Percentiles rank a stretch among this genome's conserved stretches.
Conservation (phyloP, 2,888 invertebrate species). For the Papilio demoleus region DNA sequence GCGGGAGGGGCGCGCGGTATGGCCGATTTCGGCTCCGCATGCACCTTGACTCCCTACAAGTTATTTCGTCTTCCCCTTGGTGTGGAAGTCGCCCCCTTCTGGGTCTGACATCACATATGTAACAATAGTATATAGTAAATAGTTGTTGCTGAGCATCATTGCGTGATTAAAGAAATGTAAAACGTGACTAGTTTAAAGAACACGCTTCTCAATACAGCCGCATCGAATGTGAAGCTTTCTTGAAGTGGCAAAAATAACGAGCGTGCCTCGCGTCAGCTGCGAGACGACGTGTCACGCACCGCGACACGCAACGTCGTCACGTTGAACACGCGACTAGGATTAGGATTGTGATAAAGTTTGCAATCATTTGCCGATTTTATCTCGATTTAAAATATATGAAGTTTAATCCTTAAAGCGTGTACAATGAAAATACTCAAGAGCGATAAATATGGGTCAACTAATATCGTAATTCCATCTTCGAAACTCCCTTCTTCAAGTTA, state of each 20-base stretch:
- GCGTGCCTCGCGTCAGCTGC: conserved; percentile 20
- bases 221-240: conserved; percentile 14
- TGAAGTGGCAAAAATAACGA: conserved; percentile 31
- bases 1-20: too few relatives aligned
- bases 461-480: too few relatives aligned
- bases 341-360: neutral
- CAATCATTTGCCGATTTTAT: neutral
- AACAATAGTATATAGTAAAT: too few relatives aligned
- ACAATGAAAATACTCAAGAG: neutral
- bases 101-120: too few relatives aligned
- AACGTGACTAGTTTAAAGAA: conserved; percentile 17
- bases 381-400: neutral
- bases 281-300: neutral
- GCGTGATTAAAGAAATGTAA: conserved; percentile 1
- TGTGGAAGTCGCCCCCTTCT: too few relatives aligned
- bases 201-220: conserved; percentile 7
- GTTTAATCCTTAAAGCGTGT: conserved; percentile 10
- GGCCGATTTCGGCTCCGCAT: too few relatives aligned
- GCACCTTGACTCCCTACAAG: too few relatives aligned
- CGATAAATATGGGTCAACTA: too few relatives aligned
- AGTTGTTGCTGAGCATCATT: neutral
- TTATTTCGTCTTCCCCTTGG: too few relatives aligned
- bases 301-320: neutral
- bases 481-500: too few relatives aligned
- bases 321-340: conserved; percentile 12